A percentile compares a stretch with the other conserved stretches of the same genome.
Conservation (phyloP, 2,797 vertebrate genomes). For the Etheostoma perlongum region DNA sequence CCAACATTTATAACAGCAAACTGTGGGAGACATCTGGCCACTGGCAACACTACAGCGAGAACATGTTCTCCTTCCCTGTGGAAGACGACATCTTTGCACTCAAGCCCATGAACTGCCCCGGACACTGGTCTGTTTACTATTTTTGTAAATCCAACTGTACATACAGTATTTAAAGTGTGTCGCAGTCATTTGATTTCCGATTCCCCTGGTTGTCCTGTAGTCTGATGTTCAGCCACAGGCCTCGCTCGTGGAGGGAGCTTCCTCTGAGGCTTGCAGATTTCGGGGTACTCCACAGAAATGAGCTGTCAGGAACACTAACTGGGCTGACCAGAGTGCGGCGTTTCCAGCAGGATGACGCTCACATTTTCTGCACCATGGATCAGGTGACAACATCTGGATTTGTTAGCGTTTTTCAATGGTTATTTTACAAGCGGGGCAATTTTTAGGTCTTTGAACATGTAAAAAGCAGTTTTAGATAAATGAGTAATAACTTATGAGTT, state of each 20-base stretch:
- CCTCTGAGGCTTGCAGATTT: constrained; percentile 95
- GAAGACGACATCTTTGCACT: constrained; percentile 95
- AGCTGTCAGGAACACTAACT: constrained; percentile 91
- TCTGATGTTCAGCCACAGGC: constrained; percentile 94
- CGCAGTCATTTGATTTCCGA: constrained; percentile 1
- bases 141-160: neutral
- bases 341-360: constrained; percentile 98
- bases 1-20: constrained; percentile 93
- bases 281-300: constrained; percentile 95
- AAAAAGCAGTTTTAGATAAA: neutral
- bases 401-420: neutral
- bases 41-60: constrained; percentile 95
- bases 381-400: constrained; percentile 84
- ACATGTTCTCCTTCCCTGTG: constrained; percentile 95
- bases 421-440: neutral
- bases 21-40: constrained; percentile 97
- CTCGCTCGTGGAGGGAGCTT: constrained; percentile 95
- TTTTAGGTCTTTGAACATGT: neutral
- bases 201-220: constrained; percentile 72
- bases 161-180: neutral
- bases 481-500: constrained; percentile 5
- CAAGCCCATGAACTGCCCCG: constrained; percentile 98
- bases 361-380: constrained; percentile 95
- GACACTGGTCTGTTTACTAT: constrained; percentile 88
- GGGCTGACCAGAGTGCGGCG: constrained; percentile 93